Base-by-base conservation (phyloP, 2,888 invertebrate genomes). In the Cantharis flavilabris region DNA sequence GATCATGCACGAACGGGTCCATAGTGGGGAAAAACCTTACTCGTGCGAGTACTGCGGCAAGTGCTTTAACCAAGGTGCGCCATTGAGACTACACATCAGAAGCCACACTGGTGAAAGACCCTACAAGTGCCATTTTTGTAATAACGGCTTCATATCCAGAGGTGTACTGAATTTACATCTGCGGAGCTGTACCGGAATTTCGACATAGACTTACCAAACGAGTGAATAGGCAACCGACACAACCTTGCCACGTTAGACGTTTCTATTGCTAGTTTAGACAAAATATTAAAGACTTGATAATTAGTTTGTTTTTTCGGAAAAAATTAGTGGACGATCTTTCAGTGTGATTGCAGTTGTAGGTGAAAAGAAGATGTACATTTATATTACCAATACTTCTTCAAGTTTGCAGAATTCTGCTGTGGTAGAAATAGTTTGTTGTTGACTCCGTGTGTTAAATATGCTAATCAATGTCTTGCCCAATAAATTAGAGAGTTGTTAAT, bases 21-120 rank as follows among this genome's bases (percentile, higher is more conserved):
- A 92, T 86, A 91, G 90, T 79, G 92, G 92, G 0, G 92, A 92
- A 86, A 91, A 91, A 85, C 92, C 92, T 62, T 91, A 92, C 86
- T 89, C 90, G 76, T 92, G 92, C 85, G 88, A 90, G 78, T 89
- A 90, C 84, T 92, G 92, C 86, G 91, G 91, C n/a, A 92, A 92
- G 86, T 90, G 90, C 62, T 92, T 92, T 87, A 90, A 90, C 73
- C 92, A 92, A 87, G 89, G 90, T 10, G 91, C 91, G 79, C 91
- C 92, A 62, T 89, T 92, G 75, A 90, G 91, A 81, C 91, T 92
- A 78, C 92, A 92, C 86, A 89, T 91, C 85, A 87, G 92, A 86
- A 91, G 90, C 85, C 92, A 92, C 88, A 91, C 90, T 79, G 92
- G 92, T 67, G 90, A 91, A 82, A 87, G 91, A 78, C 92, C 92